Base-by-base conservation (phyloP, 2,113 vertebrate species). In the Daphoenositta chrysoptera region DNA sequence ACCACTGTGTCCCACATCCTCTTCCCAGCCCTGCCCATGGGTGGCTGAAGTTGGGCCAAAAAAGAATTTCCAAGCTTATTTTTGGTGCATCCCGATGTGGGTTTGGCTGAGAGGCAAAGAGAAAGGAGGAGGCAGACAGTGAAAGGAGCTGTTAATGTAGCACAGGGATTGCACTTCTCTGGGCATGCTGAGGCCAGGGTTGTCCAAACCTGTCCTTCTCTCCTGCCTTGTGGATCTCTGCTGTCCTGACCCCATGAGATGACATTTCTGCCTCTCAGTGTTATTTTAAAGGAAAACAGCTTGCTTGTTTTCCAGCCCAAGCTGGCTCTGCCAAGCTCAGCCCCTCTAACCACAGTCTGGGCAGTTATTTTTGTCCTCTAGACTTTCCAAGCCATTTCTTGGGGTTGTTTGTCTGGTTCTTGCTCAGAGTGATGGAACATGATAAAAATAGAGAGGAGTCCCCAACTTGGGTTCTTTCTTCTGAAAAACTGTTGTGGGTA, bases 301-400 rank as follows among this genome's bases (percentile, higher is more conserved):
- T 39, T 35, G 13, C 56, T 94, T 89, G 44, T 95, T 95, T 94
- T 89, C 64, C 72, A 89, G 76, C 61, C 77, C 40, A 24, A 76
- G 44, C 28, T 92, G 95, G n/a, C 65, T 95, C 8, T 11, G 88
- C 85, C 76, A 78, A 94, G 56, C 54, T 93, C 85, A 83, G 51
- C 69, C 76, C 72, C 69, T 78, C 83, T 90, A 93, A 96, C 95
- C 90, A 90, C 95, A 96, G 93, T 89, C 90, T 90, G 76, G 64
- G 79, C 56, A 71, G 90, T 92, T 96, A 97, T 95, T 97, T 96
- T 92, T 81, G 88, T 95, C 83, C 65, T 93, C 44, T 37, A 90
- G 90, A 84, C 83, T 83, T 92, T 61, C 73, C 1, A 8, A 94
- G 53, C 56, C 60, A 64, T 81, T 93, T 93, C 76, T 96, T 78